phyloP scores from a whole-genome alignment of 2,888 invertebrate species.

The Digitonthophagus gazella region DNA sequence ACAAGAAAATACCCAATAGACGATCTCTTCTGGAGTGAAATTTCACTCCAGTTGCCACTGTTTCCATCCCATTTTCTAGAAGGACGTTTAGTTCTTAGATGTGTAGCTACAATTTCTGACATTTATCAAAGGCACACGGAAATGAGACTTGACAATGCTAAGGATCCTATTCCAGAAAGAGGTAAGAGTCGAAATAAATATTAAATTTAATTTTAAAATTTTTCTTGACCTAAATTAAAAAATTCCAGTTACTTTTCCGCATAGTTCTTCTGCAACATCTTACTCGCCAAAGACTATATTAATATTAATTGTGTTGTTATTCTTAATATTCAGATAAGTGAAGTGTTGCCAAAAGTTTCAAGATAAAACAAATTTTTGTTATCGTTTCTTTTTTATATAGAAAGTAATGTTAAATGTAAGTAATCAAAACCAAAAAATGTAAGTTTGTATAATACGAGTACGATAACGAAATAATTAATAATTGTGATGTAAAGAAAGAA shows the following conservation, averaged over 20 bases:
- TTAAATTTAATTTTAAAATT: background rate
- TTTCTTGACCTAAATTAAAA: background rate
- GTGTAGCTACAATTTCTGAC: slow-evolving; percentile 68
- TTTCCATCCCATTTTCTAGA: slow-evolving; percentile 58
- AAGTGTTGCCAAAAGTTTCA: slow-evolving; percentile 9
- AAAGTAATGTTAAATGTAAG: background rate
- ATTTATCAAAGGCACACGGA: slow-evolving; percentile 69
- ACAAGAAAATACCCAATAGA: slow-evolving; percentile 45
- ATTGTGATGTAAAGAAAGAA: slow-evolving; percentile 6
- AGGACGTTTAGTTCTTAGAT: slow-evolving; percentile 67
- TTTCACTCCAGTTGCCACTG: slow-evolving; percentile 58
- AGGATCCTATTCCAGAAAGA: slow-evolving; percentile 77
- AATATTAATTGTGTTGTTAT: slow-evolving; percentile 6
- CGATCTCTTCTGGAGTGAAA: slow-evolving; percentile 58
- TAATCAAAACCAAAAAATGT: slow-evolving; percentile 4
- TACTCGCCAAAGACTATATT: background rate
- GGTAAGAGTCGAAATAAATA: slow-evolving; percentile 58
- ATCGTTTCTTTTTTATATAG: background rate
- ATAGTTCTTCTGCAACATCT: background rate
- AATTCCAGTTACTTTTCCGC: slow-evolving; percentile 25
- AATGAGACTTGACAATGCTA: slow-evolving; percentile 67
- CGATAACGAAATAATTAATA: background rate
- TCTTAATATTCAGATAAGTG: slow-evolving; percentile 23
- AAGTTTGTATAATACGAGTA: background rate
- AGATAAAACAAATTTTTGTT: slow-evolving; percentile 5